Base-by-base conservation (phyloP, 2,888 invertebrate species). In the Stictocephala bisonia region DNA sequence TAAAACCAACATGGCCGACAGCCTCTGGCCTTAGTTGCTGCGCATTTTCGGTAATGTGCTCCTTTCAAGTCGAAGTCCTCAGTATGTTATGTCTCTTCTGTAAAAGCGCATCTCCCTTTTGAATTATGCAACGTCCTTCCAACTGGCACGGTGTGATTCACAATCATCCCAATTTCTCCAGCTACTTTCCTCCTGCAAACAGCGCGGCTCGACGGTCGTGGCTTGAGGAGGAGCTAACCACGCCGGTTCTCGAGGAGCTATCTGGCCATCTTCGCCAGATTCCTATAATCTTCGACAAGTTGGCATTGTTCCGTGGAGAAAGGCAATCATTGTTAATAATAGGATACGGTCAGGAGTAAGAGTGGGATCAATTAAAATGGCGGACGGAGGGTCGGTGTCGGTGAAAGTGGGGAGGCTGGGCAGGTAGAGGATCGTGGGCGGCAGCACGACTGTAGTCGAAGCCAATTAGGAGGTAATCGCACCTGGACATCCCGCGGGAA, bases 311-410 rank as follows among this genome's bases (percentile, higher is more conserved):
- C 70, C 70, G 56, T 27, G 56, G 70, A 70, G 70, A 70, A 70
- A 70, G 70, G 56, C 70, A 70, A 70, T 70, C 56, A 70, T 70
- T 70, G 70, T 20, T 70, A 70, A 70, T 70, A 70, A 70, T 70
- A 70, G 70, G 70, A 70, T 70, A 70, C 56, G 53, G 70, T 69
- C 51, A 24, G 41, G 51, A 56, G 70, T 70, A 70, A 70, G 56
- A 70, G 70, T 70, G 41, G 70, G 53, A 70, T 70, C 70, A 70
- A 70, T 70, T 70, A 70, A 70, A 70, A 70, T 70, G 51, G 69
- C 69, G 69, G 68, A 40, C 22, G 40, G 70, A 20, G 26, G 18
- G 22, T 24, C 27, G 26, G 41, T 20, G 56, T 20, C 40, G 51
- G 56, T 40, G 56, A 40, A 41, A 56, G 35, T 70, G 15, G 27